Evolutionary conservation across 2,888 invertebrate species (phyloP).

Genomic region (Euclidia mi): DNA sequence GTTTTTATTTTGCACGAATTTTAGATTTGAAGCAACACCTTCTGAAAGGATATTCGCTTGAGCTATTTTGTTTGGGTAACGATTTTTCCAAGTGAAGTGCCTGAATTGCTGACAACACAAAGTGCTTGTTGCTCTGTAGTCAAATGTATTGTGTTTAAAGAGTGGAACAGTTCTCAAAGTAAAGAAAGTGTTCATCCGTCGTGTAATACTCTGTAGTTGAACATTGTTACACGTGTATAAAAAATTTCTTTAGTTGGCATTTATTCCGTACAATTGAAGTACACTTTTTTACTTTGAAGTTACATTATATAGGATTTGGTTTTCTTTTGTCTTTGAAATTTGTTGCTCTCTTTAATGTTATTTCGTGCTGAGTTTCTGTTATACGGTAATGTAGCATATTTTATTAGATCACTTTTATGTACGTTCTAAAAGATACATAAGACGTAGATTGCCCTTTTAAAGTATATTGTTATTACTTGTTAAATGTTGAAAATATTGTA

Average conservation of each 20-base stretch:
- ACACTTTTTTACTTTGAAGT: no score
- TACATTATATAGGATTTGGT: no score
- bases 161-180: conserved; percentile 6
- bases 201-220: conserved; percentile 1
- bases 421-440: no score
- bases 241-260: background rate
- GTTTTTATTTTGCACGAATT: conserved; percentile 9
- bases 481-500: no score
- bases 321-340: no score
- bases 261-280: background rate
- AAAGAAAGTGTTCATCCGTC: conserved; percentile 8
- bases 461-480: no score
- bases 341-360: no score
- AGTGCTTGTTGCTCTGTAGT: conserved; percentile 6
- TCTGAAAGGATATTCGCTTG: conserved; percentile 24
- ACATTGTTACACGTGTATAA: background rate
- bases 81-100: conserved; percentile 21
- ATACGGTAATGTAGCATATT: no score
- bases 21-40: conserved; percentile 13
- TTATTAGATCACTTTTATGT: no score
- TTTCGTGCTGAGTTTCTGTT: no score
- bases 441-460: no score
- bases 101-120: conserved; percentile 17
- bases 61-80: conserved; percentile 30
- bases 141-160: conserved; percentile 16